Evolutionary conservation across 2,113 vertebrate genomes (phyloP), one percentile per base, ranked within the genome.

Genomic region (Spizaetus ornatus): DNA sequence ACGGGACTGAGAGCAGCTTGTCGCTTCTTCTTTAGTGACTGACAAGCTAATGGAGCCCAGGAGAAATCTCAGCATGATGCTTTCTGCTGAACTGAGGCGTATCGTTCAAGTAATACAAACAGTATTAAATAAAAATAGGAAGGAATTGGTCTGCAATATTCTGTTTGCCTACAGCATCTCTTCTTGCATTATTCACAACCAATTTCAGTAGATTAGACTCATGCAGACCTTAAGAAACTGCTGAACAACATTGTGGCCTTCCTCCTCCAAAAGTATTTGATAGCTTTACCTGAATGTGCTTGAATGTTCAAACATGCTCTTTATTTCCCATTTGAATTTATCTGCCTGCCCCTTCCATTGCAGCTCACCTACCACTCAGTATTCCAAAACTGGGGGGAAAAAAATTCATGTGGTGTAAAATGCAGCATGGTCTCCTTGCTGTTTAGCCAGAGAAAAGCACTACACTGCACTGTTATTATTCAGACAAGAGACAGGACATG

Each of bases 21-120:
- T 38, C 59, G 55, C 43, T 89, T 95, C 83, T 52, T 63, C 26
- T 36, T 66, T 45, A 32, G 43, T 80, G 81, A 56, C 47, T 52
- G 87, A 79, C 80, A 74, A 85, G 43, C 18, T 63, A 22, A 47
- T 48, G 89, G 26, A 93, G 38, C 16, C 42, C 72, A 8, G n/a
- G 43, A 72, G 70, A 82, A 93, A 90, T 69, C 87, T 52, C 95
- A 88, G 82, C 42, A 27, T 40, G 47, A 67, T 67, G 43, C 29
- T 69, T 85, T 82, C 70, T 82, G 56, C 65, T 91, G 73, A 79
- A 87, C 26, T 34, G 56, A 87, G 70, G 61, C 3, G 0, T 43
- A 48, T 71, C 31, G 4, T 20, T 62, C 42, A 47, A 83, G 55
- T 55, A n/a, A 74, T 84, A 71, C 0, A 4, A 91, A 80, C 18